These are phyloP conservation scores for Sparus aurata DNA, from an alignment of 2,797 vertebrate genomes.

Conservation along the genomic window DNA sequence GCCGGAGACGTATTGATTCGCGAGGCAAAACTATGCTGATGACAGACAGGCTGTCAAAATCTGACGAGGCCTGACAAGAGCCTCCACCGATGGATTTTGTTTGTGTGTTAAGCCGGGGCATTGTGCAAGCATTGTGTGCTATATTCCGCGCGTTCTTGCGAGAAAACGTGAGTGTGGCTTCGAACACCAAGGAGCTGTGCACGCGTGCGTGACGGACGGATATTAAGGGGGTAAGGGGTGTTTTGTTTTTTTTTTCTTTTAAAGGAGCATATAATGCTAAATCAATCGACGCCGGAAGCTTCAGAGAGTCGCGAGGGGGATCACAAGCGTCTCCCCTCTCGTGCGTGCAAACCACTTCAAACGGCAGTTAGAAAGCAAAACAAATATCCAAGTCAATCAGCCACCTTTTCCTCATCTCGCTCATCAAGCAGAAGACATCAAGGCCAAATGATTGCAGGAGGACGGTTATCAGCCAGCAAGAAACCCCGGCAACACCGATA, in stretches of 20 bases:
- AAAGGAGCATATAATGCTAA: constrained; percentile 29
- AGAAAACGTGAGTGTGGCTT: neutral
- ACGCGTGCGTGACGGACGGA: neutral
- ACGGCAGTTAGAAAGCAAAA: constrained; percentile 65
- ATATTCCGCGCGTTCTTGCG: constrained; percentile 3
- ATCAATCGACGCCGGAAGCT: constrained; percentile 36
- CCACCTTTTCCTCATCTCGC: constrained; percentile 55
- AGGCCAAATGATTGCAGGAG: constrained; percentile 48
- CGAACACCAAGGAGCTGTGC: neutral
- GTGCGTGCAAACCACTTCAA: constrained; percentile 65
- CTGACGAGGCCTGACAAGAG: constrained; percentile 46
- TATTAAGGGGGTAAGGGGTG: neutral
- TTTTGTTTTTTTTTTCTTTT: constrained; percentile 15
- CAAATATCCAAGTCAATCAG: constrained; percentile 66
- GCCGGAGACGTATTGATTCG: constrained; percentile 47
- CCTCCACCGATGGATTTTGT: constrained; percentile 22
- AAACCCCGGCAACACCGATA: constrained; percentile 45
- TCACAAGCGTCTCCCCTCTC: constrained; percentile 47
- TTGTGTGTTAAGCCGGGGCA: constrained; percentile 12
- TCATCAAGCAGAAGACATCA: constrained; percentile 56
- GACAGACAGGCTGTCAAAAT: constrained; percentile 53
- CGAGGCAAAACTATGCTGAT: constrained; percentile 49
- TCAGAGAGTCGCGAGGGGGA: constrained; percentile 14
- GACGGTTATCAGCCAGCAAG: constrained; percentile 46
- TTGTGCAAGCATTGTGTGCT: neutral